Conservation (phyloP, 2,113 vertebrate species). For the Dascyllus trimaculatus region DNA sequence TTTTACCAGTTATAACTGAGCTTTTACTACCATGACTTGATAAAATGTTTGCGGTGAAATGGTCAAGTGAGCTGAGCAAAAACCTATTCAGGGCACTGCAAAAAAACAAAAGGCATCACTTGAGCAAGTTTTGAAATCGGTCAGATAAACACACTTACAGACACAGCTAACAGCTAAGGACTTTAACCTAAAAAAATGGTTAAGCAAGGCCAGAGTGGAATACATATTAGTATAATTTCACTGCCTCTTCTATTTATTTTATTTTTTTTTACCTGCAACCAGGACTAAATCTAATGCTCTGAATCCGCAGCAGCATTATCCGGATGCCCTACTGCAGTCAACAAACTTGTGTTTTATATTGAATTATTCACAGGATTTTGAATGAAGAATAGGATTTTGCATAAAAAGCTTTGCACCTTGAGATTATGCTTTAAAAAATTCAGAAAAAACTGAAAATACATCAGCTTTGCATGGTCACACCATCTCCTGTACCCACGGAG, state of each 20-base stretch:
- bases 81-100: no score
- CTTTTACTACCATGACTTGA: no score
- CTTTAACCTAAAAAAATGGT: not conserved
- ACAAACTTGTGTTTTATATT: not conserved
- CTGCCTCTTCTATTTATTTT: no score
- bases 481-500: constrained; percentile 10
- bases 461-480: not conserved
- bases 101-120: no score
- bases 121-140: no score
- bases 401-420: constrained; percentile 6
- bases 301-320: constrained; percentile 6
- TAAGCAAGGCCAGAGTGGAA: not conserved
- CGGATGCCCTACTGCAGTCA: not conserved
- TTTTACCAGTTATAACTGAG: no score
- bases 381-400: not conserved
- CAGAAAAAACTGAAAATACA: constrained; percentile 9
- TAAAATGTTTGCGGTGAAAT: no score
- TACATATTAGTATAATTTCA: not conserved
- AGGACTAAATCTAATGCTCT: constrained; percentile 1
- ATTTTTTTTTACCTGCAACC: constrained; percentile 1
- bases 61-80: no score
- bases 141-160: no score
- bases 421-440: constrained; percentile 5
- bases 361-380: constrained; percentile 38
- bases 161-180: no score